Evolutionary conservation across 2,113 vertebrate species (phyloP).

Genomic region (Marmota flaviventris): DNA sequence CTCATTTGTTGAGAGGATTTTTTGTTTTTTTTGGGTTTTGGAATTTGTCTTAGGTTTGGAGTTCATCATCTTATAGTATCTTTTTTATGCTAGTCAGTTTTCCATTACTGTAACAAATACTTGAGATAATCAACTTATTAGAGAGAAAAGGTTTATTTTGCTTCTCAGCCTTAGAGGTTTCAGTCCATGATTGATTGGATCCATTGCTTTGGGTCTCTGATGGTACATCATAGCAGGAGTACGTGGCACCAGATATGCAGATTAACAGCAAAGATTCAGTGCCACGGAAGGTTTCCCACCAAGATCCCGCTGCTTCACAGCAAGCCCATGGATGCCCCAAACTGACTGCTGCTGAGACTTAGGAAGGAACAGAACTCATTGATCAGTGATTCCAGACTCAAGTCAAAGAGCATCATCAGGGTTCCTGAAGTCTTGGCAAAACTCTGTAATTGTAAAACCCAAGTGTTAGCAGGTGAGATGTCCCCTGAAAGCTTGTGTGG

Average conservation of each 20-base stretch:
- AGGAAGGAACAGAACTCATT: not conserved
- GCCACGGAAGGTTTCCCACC: not conserved
- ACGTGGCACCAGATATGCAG: not conserved
- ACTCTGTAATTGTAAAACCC: not conserved
- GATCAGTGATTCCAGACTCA: not conserved
- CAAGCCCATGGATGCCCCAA: not conserved
- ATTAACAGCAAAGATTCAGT: no score
- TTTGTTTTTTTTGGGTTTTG: not conserved
- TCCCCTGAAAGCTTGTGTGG: no score
- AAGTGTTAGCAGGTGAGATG: no score
- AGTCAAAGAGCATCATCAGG: not conserved
- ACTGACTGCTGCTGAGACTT: not conserved
- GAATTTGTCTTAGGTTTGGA: not conserved
- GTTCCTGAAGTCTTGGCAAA: not conserved
- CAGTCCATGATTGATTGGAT: not conserved
- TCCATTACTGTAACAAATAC: not conserved
- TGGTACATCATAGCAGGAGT: no score
- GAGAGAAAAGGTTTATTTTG: not conserved
- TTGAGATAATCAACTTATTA: not conserved
- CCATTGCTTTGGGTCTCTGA: not conserved
- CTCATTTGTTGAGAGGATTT: slow-evolving; percentile 1
- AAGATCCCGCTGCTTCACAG: not conserved
- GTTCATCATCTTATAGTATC: not conserved
- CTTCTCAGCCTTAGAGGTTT: not conserved
- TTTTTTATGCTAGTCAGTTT: not conserved